Evolutionary conservation across 37 sponge, comb jelly and placozoan species (phyloP).

Genomic region (Halichondria panicea): DNA sequence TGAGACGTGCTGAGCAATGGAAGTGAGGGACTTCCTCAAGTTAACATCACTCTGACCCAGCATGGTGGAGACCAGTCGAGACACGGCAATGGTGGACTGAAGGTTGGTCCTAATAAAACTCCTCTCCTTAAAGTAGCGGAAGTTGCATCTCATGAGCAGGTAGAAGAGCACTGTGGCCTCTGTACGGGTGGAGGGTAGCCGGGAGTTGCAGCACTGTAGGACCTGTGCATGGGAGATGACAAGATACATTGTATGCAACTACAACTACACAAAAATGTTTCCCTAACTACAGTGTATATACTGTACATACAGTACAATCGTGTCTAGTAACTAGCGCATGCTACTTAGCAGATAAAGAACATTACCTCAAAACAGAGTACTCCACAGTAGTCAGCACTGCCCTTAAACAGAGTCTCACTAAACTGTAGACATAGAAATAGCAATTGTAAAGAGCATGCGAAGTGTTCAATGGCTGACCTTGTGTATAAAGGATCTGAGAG

Average conservation of each 20-base stretch:
- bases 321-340: neutral
- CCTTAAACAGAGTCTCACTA: conserved; percentile 66
- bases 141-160: conserved; percentile 78
- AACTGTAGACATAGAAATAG: conserved; percentile 49
- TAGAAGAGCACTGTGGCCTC: conserved; percentile 66
- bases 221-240: conserved; percentile 23
- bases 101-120: conserved; percentile 59
- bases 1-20: conserved; percentile 33
- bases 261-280: neutral
- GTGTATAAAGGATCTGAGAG: conserved; percentile 64
- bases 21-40: conserved; percentile 64
- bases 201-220: conserved; percentile 79
- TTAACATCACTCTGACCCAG: conserved; percentile 52
- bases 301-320: neutral
- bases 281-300: neutral
- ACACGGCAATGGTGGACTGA: conserved; percentile 76
- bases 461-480: conserved; percentile 42
- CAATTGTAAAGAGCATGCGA: neutral
- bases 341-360: neutral
- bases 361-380: conserved; percentile 87
- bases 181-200: conserved; percentile 53
- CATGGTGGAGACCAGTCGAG: conserved; percentile 60
- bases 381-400: conserved; percentile 73
- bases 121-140: conserved; percentile 60
- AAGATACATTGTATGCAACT: neutral